Conservation (phyloP, 2,113 vertebrate genomes). For the Notarius quadriscutis region DNA sequence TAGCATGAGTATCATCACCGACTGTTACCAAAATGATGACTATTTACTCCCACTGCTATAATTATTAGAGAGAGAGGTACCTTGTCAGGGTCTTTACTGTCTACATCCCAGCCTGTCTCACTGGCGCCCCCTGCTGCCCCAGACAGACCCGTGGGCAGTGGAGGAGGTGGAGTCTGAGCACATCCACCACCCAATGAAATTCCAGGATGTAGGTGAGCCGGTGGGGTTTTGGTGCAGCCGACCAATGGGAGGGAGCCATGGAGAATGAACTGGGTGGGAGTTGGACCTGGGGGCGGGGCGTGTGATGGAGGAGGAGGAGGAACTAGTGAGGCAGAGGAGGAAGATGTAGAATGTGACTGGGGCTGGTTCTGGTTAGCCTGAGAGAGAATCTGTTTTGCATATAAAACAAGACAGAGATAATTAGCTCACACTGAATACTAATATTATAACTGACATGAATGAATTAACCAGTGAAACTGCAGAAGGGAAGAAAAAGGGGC, state of each 20-base stretch:
- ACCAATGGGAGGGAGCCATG: conserved; percentile 81
- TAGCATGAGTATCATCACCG: background rate
- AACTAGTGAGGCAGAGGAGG: conserved; percentile 70
- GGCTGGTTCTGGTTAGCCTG: conserved; percentile 81
- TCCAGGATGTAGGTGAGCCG: conserved; percentile 76
- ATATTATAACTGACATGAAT: no score
- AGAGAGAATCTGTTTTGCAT: conserved; percentile 79
- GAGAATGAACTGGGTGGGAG: conserved; percentile 79
- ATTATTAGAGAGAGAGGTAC: conserved; percentile 48
- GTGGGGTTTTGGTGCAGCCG: conserved; percentile 80
- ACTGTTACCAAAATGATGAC: background rate
- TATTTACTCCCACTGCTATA: no score
- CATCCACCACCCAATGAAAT: conserved; percentile 68
- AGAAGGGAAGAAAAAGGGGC: no score
- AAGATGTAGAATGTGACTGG: conserved; percentile 67
- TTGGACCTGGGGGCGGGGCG: conserved; percentile 64
- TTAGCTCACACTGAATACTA: background rate
- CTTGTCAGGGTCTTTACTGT: conserved; percentile 78
- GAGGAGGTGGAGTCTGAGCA: conserved; percentile 74
- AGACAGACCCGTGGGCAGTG: conserved; percentile 58
- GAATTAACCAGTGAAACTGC: background rate
- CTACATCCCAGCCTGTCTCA: conserved; percentile 70
- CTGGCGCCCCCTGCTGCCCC: conserved; percentile 61
- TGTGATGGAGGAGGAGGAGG: conserved; percentile 69
- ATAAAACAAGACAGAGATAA: background rate